Evolutionary conservation across 2,888 invertebrate genomes (phyloP).

Genomic region (Metacarcinus magister): DNA sequence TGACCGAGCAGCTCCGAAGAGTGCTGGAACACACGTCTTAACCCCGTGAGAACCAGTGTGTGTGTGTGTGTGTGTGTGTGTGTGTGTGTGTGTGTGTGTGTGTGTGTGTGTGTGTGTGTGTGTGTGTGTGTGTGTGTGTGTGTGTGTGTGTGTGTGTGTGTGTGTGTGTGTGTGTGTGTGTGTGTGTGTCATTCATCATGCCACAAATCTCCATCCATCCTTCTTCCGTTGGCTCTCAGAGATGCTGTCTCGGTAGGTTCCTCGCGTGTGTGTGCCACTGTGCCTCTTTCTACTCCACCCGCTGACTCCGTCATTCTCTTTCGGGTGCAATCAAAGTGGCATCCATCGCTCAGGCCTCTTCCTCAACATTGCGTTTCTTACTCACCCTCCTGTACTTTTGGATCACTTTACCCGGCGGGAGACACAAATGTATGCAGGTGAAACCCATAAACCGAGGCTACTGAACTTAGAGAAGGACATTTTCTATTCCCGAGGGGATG

Average conservation of each 20-base stretch:
- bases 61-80: slow-evolving; percentile 61
- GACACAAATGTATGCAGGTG: slow-evolving; percentile 1
- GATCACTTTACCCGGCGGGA: neutral
- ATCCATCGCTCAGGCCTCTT: neutral
- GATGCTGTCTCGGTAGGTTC: neutral
- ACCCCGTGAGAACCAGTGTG: no score
- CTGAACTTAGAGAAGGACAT: neutral
- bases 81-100: neutral
- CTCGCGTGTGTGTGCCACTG: neutral
- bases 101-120: neutral
- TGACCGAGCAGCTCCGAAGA: no score
- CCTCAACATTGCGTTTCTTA: neutral
- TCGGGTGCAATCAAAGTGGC: neutral
- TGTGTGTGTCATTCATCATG: neutral
- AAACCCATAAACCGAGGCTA: neutral
- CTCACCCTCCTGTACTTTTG: neutral
- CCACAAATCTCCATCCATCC: slow-evolving; percentile 26
- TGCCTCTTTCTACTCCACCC: neutral
- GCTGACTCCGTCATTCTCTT: neutral
- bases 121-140: slow-evolving; percentile 35
- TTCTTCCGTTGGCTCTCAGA: neutral
- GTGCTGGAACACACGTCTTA: no score
- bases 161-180: slow-evolving; percentile 55
- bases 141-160: slow-evolving; percentile 62
- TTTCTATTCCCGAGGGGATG: neutral